Percentiles rank a stretch among this genome's conserved stretches.
Conservation (phyloP, 1,140 invertebrate genomes). For the Cardiocondyla obscurior region DNA sequence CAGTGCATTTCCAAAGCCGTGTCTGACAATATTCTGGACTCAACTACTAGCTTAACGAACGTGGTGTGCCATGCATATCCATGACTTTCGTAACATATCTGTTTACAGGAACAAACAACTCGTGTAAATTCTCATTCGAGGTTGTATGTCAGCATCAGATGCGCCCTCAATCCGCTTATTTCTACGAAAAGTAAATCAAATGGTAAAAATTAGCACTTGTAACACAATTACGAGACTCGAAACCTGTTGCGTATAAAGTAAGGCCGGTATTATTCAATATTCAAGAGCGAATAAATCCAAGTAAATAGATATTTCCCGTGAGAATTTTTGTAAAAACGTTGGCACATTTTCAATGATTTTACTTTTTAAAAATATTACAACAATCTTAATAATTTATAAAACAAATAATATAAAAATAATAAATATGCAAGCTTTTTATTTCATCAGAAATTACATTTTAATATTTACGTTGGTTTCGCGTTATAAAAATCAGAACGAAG, state of each 20-base stretch:
- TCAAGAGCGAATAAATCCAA: not conserved
- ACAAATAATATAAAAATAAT: not conserved
- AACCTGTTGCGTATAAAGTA: slow-evolving; percentile 53
- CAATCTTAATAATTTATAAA: slow-evolving; percentile 4
- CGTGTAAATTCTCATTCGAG: slow-evolving; percentile 15
- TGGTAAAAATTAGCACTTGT: slow-evolving; percentile 14
- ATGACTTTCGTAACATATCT: slow-evolving; percentile 16
- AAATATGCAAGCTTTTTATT: not conserved
- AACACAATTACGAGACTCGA: not conserved
- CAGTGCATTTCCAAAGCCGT: not conserved
- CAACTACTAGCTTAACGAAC: slow-evolving; percentile 22
- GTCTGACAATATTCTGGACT: slow-evolving; percentile 31
- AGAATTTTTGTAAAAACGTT: not conserved
- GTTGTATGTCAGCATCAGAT: not conserved
- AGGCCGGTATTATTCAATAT: not conserved
- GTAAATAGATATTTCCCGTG: not conserved
- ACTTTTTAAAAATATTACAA: not conserved
- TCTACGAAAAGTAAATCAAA: not conserved
- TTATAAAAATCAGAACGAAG: not conserved
- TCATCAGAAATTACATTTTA: not conserved
- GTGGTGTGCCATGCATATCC: slow-evolving; percentile 28
- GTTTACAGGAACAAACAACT: slow-evolving; percentile 23
- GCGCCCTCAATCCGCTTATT: not conserved
- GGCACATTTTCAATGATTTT: not conserved
- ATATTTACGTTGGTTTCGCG: not conserved